phyloP scores from a whole-genome alignment of 2,797 vertebrate species.

The Cephalopachus bancanus region DNA sequence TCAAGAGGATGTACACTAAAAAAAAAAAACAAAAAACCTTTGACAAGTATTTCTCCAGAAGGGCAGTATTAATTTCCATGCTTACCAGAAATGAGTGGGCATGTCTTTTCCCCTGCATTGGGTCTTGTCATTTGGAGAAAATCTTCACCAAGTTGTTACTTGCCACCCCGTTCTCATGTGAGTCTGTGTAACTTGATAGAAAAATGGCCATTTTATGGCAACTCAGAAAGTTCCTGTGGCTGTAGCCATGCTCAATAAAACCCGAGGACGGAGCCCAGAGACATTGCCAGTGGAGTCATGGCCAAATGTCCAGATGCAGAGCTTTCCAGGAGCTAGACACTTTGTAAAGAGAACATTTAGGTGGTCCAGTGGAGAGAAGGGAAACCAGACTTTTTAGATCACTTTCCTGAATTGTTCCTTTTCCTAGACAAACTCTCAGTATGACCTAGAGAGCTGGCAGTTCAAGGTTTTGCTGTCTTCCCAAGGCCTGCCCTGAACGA shows the following conservation, averaged over 20 bases:
- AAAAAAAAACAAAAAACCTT: neutral
- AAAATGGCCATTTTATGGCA: neutral
- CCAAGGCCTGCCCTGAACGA: neutral
- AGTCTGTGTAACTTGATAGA: conserved; percentile 13
- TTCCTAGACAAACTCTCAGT: conserved; percentile 18
- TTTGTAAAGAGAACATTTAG: neutral
- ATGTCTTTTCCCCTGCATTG: neutral
- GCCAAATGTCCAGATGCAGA: neutral
- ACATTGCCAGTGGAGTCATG: rapidly evolving
- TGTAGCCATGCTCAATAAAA: neutral
- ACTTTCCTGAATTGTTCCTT: neutral
- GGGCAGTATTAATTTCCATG: neutral
- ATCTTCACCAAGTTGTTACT: conserved; percentile 31
- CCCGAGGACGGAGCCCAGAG: neutral
- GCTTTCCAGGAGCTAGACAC: neutral
- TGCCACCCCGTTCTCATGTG: neutral
- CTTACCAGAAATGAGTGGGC: neutral
- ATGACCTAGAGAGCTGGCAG: neutral
- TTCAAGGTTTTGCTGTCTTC: neutral
- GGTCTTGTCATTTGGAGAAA: conserved; percentile 34
- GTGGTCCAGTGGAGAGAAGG: neutral
- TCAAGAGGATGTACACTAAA: neutral
- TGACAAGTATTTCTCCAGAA: conserved; percentile 19
- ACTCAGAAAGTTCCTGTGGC: neutral
- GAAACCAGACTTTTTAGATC: neutral